Base-by-base conservation (phyloP, 2,888 invertebrate genomes). In the Meloe dianella region DNA sequence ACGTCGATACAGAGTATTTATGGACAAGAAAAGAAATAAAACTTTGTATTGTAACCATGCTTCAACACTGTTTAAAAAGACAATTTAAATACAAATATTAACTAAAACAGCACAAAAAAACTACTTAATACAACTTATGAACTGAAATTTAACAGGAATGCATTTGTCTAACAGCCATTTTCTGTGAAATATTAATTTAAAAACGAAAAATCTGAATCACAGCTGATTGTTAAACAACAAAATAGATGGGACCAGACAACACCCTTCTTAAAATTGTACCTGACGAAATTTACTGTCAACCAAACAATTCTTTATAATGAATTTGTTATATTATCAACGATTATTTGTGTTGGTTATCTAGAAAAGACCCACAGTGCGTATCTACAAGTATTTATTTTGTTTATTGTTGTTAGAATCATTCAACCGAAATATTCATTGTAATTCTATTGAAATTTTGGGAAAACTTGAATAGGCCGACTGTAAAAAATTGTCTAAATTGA, bases 401-500 rank as follows among this genome's bases (percentile, higher is more conserved):
- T 54, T 12, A 54, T 54, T 54, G 24, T 27, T 54, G 54, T 54
- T 54, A 54, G 14, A 54, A 22, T 54, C 24, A 22, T 14, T 54
- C 54, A 54, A 27, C 27, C 12, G n/a, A 54, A 41, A 54, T 54
- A 24, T 14, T 54, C 14, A 27, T n/a, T 14, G 24, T 54, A 14
- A 24, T 54, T 27, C 12, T 54, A 54, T 54, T 27, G 54, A 54
- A 54, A 27, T 54, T 54, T 24, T 1, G 24, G 27, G 10, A 27
- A 54, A 54, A 54, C 27, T 54, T 24, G 24, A 27, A 14, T 14
- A 3, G 24, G 1, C n/a, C 54, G 14, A 27, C 54, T 54, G 24
- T 54, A 54, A 54, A 54, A 54, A 54, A 54, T 54, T 54, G 54
- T 54, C 54, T 54, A 54, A 54, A 54, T 54, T 54, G 54, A 54